Evolutionary conservation across 2,888 invertebrate species (phyloP).

Genomic region (Drosophila prolongata): DNA sequence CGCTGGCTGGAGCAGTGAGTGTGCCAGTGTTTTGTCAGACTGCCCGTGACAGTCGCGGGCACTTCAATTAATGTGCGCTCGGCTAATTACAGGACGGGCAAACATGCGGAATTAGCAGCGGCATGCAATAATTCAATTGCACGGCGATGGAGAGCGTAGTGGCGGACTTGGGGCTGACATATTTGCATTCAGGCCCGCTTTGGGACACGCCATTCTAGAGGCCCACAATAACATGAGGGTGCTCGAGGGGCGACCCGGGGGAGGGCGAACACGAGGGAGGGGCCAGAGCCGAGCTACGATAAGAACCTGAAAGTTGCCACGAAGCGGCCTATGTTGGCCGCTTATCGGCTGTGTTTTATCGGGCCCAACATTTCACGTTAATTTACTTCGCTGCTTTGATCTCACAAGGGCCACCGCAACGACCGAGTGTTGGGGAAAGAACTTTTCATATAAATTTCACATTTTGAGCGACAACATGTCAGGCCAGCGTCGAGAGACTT

Average conservation of each 20-base stretch:
- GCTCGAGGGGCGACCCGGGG: no score
- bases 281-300: conserved; percentile 40
- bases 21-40: conserved; percentile 19
- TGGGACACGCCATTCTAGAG: conserved; percentile 32
- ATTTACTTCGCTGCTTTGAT: conserved; percentile 72
- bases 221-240: not conserved
- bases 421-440: conserved; percentile 25
- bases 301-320: conserved; percentile 59
- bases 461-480: conserved; percentile 57
- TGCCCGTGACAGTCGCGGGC: conserved; percentile 50
- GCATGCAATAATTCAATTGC: conserved; percentile 75
- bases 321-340: conserved; percentile 35
- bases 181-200: conserved; percentile 42
- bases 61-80: conserved; percentile 61
- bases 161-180: conserved; percentile 22
- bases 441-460: conserved; percentile 74
- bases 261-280: not conserved
- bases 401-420: conserved; percentile 20
- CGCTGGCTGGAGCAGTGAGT: conserved; percentile 5
- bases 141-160: conserved; percentile 8
- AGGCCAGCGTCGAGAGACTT: conserved; percentile 47
- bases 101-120: conserved; percentile 49
- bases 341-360: conserved; percentile 65
- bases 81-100: conserved; percentile 63
- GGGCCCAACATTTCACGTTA: conserved; percentile 61